Evolutionary conservation across 2,113 vertebrate species (phyloP).

Genomic region (Apaloderma vittatum): DNA sequence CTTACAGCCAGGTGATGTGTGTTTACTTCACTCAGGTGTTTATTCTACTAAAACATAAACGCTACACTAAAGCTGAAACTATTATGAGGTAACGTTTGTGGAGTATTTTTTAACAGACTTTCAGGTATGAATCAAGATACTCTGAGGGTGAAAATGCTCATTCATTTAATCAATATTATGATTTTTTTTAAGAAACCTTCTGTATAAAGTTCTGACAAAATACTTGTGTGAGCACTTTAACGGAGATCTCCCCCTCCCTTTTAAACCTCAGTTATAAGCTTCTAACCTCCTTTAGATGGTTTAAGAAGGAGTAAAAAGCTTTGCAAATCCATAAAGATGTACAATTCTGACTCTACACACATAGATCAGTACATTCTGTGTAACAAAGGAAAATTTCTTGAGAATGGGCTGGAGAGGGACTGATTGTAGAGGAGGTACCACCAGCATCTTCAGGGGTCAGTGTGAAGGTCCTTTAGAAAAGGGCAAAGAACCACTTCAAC

Average conservation of each 20-base stretch:
- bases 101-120: neutral
- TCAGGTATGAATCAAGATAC: neutral
- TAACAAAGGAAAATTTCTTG: neutral
- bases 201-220: neutral
- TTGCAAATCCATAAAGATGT: neutral
- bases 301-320: neutral
- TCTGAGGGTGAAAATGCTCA: neutral
- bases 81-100: neutral
- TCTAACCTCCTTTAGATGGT: neutral
- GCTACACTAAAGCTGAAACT: neutral
- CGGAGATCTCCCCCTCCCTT: neutral
- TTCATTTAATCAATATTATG: neutral
- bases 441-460: neutral
- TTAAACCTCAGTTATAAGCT: neutral
- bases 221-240: neutral
- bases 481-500: neutral
- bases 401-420: neutral
- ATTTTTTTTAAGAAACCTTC: neutral
- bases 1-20: neutral
- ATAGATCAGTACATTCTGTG: neutral
- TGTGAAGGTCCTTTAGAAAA: neutral
- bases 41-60: neutral
- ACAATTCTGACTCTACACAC: neutral
- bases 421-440: neutral
- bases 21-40: neutral